Conservation (phyloP, 2,113 vertebrate genomes). For the Oostethus manadensis region DNA sequence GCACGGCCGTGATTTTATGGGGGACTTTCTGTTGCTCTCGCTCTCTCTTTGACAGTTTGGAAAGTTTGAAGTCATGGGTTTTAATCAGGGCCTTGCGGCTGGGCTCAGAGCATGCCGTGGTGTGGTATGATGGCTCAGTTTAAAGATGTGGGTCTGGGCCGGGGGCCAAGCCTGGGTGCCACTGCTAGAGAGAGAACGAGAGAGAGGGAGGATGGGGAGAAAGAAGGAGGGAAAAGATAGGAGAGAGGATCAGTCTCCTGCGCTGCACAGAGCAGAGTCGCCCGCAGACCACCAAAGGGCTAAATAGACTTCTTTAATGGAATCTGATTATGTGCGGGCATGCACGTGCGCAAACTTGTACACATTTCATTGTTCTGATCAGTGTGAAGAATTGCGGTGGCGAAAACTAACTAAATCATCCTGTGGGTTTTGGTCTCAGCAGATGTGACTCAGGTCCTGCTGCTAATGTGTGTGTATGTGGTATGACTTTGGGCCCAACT, state of each 20-base stretch:
- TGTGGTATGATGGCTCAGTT: constrained; percentile 56
- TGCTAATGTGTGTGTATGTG: constrained; percentile 38
- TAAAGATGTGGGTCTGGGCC: constrained; percentile 68
- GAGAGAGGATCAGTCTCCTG: constrained; percentile 11
- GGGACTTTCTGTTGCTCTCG: constrained; percentile 26
- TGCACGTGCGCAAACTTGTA: constrained; percentile 23
- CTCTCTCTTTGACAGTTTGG: constrained; percentile 60
- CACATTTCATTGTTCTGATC: constrained; percentile 33
- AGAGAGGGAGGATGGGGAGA: constrained; percentile 12
- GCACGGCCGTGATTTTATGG: constrained; percentile 33
- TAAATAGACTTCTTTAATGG: constrained; percentile 37
- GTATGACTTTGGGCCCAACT: constrained; percentile 41
- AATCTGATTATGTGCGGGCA: constrained; percentile 43
- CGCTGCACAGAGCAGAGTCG: constrained; percentile 31
- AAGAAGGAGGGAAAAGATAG: constrained; percentile 12
- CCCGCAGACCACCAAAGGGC: constrained; percentile 44
- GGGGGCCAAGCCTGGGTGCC: constrained; percentile 57
- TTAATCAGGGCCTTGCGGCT: constrained; percentile 60
- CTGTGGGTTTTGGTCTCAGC: constrained; percentile 40
- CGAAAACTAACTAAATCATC: constrained; percentile 52
- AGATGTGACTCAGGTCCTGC: constrained; percentile 38
- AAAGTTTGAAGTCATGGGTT: constrained; percentile 72
- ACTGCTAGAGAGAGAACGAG: constrained; percentile 30
- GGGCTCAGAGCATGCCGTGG: constrained; percentile 48
- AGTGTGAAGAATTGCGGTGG: constrained; percentile 41